These are phyloP conservation scores for Lordiphosa clarofinis DNA, from an alignment of 1,140 invertebrate species.

Conservation along the genomic window DNA sequence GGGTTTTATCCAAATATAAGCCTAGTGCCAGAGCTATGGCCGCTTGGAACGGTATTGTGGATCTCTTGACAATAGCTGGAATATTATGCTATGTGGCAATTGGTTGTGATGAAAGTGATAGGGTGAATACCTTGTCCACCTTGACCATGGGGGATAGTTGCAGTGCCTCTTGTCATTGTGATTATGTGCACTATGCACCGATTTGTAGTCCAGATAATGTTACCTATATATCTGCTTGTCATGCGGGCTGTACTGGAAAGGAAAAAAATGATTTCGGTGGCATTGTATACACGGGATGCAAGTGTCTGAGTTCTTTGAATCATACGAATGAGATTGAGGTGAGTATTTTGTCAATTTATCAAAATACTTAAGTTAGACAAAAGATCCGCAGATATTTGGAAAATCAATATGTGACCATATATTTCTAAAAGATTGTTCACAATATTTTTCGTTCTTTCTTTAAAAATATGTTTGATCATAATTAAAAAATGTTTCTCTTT, in stretches of 20 bases:
- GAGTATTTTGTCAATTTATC: neutral
- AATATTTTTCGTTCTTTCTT: too few species aligned
- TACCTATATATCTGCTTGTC: slow-evolving; percentile 86
- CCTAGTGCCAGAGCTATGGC: slow-evolving; percentile 85
- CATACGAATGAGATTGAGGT: neutral
- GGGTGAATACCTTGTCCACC: slow-evolving; percentile 31
- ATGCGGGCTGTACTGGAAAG: slow-evolving; percentile 83
- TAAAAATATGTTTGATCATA: too few species aligned
- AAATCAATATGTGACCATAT: too few species aligned
- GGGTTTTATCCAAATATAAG: slow-evolving; percentile 85
- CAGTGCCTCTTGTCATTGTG: slow-evolving; percentile 84
- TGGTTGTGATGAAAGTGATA: slow-evolving; percentile 82
- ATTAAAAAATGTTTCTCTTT: too few species aligned
- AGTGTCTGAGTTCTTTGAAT: slow-evolving; percentile 21
- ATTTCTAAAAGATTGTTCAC: too few species aligned
- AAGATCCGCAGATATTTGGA: too few species aligned
- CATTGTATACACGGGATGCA: slow-evolving; percentile 57
- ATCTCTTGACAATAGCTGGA: slow-evolving; percentile 83
- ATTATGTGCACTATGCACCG: slow-evolving; percentile 85
- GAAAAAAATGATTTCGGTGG: slow-evolving; percentile 51
- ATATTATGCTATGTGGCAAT: slow-evolving; percentile 85
- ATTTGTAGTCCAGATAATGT: slow-evolving; percentile 83
- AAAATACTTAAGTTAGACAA: too few species aligned
- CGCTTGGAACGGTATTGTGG: slow-evolving; percentile 86
- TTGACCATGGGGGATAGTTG: slow-evolving; percentile 75